Base-by-base conservation (phyloP, 2,888 invertebrate genomes). In the Eumerus sabulonum region DNA sequence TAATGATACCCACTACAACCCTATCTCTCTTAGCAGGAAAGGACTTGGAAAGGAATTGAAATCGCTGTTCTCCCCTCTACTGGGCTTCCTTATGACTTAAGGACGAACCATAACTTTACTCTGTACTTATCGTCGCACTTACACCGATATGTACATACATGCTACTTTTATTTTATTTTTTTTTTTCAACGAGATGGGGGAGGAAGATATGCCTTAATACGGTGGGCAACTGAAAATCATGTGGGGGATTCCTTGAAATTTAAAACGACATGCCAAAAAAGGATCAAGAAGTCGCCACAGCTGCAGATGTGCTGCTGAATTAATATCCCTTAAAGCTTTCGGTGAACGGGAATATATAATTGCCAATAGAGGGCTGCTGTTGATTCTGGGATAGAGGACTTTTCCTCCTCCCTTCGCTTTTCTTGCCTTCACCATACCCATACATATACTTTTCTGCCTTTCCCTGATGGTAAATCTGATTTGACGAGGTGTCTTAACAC, bases 301-400 rank as follows among this genome's bases (percentile, higher is more conserved):
- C 42, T 64, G 71, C 48, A 42, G 50, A 60, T 76, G 51, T 76
- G 67, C 59, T 77, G 57, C 67, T 67, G 72, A 72, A 73, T 63
- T 77, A 73, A 77, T 77, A 67, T 62, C 67, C 73, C 77, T 72
- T 67, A 73, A 77, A 77, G 77, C 77, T 77, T 77, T 77, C 67
- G 47, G 18, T 48, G 44, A 72, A 67, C 67, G 67, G 57, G 48
- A 77, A 73, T 73, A 67, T 77, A 53, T 77, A 73, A 72, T 72
- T 77, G 72, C 72, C 77, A 67, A 72, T 72, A 72, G 62, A 77
- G 72, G 67, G 72, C 63, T 76, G 59, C 70, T 76, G 40, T 44
- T 66, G 54, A 16, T 64, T 72, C 72, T 45, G 76, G 71, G 73
- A 73, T 77, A 73, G 62, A 77, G 62, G 72, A 53, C 12, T 50